phyloP scores from a whole-genome alignment of 2,113 vertebrate genomes.

The Sciurus niger region DNA sequence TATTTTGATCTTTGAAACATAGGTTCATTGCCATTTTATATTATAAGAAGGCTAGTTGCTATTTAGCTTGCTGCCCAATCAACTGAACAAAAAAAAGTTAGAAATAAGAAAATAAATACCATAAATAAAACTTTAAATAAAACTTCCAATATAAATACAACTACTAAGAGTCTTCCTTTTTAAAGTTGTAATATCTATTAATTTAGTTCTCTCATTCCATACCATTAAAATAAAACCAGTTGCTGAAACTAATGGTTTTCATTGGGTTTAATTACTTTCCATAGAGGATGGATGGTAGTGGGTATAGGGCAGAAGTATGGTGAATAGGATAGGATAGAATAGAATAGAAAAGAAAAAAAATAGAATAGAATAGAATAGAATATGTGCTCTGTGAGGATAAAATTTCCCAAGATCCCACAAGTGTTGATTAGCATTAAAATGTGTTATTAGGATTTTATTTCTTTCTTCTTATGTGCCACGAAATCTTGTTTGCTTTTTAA shows the following conservation, averaged over 20 bases:
- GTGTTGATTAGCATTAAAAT: not conserved
- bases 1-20: constrained; percentile 54
- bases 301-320: not conserved
- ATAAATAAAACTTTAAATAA: not conserved
- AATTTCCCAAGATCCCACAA: not conserved
- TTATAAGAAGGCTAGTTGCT: constrained; percentile 43
- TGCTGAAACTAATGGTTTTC: not conserved
- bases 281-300: not conserved
- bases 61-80: not conserved
- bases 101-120: constrained; percentile 47
- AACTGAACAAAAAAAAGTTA: constrained; percentile 28
- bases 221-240: constrained; percentile 50
- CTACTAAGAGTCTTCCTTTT: not conserved
- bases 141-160: not conserved
- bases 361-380: not conserved
- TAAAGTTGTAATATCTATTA: not conserved
- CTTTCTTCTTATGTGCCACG: constrained; percentile 62
- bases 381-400: not conserved
- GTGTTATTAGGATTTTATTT: constrained; percentile 51
- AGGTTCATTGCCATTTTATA: constrained; percentile 19
- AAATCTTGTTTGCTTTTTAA: constrained; percentile 83
- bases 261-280: not conserved
- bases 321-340: not conserved
- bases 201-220: not conserved
- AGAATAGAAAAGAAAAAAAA: not conserved